A percentile compares a stretch with the other conserved stretches of the same genome.
Evolutionary conservation across 2,113 vertebrate genomes (phyloP).

Genomic region (Callospermophilus lateralis): DNA sequence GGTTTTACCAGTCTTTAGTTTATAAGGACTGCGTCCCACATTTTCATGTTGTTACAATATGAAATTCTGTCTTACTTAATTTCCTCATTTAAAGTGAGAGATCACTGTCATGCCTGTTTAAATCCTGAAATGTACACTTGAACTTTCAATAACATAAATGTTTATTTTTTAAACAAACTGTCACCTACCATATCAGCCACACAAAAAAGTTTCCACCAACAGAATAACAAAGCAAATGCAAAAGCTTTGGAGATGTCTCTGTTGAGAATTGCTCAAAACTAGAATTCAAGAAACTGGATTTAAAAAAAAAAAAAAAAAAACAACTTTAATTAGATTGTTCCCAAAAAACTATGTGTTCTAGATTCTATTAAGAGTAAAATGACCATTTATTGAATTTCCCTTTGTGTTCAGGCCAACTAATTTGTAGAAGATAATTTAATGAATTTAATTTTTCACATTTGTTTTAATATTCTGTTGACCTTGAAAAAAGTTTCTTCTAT

Average conservation of each 20-base stretch:
- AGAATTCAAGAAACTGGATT: slow-evolving; percentile 45
- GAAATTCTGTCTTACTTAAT: slow-evolving; percentile 6
- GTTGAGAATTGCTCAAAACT: not conserved
- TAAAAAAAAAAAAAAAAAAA: not conserved
- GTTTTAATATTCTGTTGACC: slow-evolving; percentile 41
- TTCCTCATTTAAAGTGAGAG: not conserved
- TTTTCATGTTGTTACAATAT: slow-evolving; percentile 48
- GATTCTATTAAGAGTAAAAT: slow-evolving; percentile 26
- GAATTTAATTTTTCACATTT: slow-evolving; percentile 49
- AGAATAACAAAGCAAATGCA: slow-evolving; percentile 2
- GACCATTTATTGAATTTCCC: not conserved
- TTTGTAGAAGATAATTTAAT: slow-evolving; percentile 6
- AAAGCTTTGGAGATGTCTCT: slow-evolving; percentile 34
- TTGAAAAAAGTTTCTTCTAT: slow-evolving; percentile 40
- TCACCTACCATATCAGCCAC: not conserved
- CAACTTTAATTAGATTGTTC: not conserved
- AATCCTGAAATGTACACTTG: not conserved
- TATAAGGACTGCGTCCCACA: not conserved
- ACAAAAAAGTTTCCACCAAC: not conserved
- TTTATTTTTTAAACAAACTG: slow-evolving; percentile 29
- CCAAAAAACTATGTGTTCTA: not conserved
- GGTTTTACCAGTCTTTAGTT: not conserved
- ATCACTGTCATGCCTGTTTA: not conserved
- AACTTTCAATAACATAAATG: slow-evolving; percentile 5
- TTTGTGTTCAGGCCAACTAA: slow-evolving; percentile 30